phyloP scores from a whole-genome alignment of 1,140 invertebrate species.

The Dendrolimus punctatus region DNA sequence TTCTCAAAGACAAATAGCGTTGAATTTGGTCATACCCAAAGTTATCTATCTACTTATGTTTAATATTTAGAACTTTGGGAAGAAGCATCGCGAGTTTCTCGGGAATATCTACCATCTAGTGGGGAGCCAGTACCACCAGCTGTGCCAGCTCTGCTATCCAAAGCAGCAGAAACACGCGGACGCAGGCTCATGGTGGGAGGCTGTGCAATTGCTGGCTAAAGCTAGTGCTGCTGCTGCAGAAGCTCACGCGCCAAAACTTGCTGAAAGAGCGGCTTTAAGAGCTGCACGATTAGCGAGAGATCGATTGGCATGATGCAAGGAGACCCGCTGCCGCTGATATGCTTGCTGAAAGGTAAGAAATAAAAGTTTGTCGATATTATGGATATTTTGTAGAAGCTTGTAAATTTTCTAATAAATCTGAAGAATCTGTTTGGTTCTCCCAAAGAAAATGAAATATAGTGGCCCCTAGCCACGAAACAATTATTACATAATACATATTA shows the following conservation, averaged over 20 bases:
- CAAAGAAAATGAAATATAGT: too few relatives aligned
- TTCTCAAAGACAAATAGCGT: too few relatives aligned
- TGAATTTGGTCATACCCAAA: too few relatives aligned
- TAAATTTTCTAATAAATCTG: too few relatives aligned
- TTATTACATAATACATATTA: too few relatives aligned
- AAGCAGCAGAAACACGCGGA: slow-evolving; percentile 87
- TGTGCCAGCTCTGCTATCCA: slow-evolving; percentile 73
- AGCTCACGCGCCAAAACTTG: slow-evolving; percentile 38
- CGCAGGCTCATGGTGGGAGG: slow-evolving; percentile 58
- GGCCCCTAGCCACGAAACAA: too few relatives aligned
- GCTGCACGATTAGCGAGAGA: slow-evolving; percentile 58
- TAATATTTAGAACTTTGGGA: slow-evolving; percentile 86
- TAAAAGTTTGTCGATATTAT: too few relatives aligned
- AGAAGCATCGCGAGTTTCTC: slow-evolving; percentile 94
- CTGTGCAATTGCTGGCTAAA: slow-evolving; percentile 40
- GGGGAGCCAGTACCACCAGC: slow-evolving; percentile 63
- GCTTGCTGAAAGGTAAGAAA: slow-evolving; percentile 40
- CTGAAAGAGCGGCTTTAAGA: slow-evolving; percentile 57
- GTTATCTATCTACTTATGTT: too few relatives aligned
- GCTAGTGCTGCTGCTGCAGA: slow-evolving; percentile 47
- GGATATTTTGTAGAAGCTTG: too few relatives aligned
- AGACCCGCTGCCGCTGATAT: slow-evolving; percentile 36
- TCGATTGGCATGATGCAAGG: slow-evolving; percentile 32
- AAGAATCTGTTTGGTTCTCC: too few relatives aligned
- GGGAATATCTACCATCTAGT: slow-evolving; percentile 90